These are phyloP conservation scores for Ursus arctos DNA, from an alignment of 2,113 vertebrate genomes.

Conservation along the genomic window DNA sequence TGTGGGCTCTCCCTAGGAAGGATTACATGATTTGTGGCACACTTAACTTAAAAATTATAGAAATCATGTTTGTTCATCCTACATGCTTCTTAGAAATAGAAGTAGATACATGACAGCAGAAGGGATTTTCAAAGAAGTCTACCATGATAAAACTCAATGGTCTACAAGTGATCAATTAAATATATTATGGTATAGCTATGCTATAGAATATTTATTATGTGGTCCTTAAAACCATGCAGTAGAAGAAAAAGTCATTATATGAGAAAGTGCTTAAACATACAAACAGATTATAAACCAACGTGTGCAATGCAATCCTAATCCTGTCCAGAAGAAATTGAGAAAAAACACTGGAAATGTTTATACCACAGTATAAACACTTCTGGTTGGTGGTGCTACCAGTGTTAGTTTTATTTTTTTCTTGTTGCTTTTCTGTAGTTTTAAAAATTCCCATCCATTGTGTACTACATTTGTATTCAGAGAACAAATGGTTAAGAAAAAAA, in stretches of 20 bases:
- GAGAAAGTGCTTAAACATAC: neutral
- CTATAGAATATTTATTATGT: neutral
- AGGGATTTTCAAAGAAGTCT: neutral
- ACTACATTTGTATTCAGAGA: constrained; percentile 28
- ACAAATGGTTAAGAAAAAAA: neutral
- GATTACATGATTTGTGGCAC: neutral
- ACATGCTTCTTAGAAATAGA: neutral
- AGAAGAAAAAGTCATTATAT: neutral
- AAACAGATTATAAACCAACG: neutral
- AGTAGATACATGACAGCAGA: neutral
- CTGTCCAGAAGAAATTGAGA: neutral
- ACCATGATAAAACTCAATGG: neutral
- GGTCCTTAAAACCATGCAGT: neutral
- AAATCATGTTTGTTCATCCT: neutral
- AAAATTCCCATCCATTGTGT: neutral
- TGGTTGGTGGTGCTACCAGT: neutral
- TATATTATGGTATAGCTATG: neutral
- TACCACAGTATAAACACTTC: neutral
- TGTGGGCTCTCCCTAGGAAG: neutral
- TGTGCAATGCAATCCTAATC: neutral
- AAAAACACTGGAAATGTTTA: neutral
- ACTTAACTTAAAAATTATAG: constrained; percentile 15
- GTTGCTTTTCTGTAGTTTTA: neutral
- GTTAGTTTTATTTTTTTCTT: neutral
- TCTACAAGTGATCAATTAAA: neutral